A percentile compares a stretch with the other conserved stretches of the same genome.
Evolutionary conservation across 1,140 invertebrate genomes (phyloP).

Genomic region (Mycetomoellerius zeteki): DNA sequence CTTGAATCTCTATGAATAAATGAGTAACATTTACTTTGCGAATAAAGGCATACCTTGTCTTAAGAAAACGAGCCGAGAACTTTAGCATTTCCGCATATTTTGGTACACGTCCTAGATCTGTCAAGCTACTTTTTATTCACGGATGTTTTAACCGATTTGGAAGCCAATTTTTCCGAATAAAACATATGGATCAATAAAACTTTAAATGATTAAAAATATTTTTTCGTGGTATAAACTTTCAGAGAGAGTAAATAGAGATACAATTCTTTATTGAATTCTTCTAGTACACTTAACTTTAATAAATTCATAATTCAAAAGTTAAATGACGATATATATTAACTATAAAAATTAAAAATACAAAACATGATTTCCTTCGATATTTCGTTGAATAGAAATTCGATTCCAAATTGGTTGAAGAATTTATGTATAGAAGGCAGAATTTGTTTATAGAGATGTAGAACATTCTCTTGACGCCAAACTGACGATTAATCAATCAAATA

Average conservation of each 20-base stretch:
- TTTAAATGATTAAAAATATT: background rate
- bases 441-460: background rate
- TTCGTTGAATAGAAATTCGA: background rate
- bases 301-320: background rate
- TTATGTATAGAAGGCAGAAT: background rate
- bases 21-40: constrained; percentile 41
- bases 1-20: constrained; percentile 17
- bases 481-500: constrained; percentile 23
- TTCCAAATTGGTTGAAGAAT: background rate
- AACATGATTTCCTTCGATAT: background rate
- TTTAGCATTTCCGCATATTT: constrained; percentile 25
- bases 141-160: background rate
- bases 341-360: background rate
- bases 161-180: background rate
- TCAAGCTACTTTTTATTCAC: background rate
- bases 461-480: background rate
- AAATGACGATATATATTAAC: background rate
- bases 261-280: background rate
- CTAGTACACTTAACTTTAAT: background rate
- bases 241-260: background rate
- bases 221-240: background rate
- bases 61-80: constrained; percentile 30
- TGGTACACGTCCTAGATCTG: background rate
- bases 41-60: constrained; percentile 31
- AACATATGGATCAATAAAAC: background rate